Conservation (phyloP, 2,888 invertebrate genomes). For the Polia nebulosa region DNA sequence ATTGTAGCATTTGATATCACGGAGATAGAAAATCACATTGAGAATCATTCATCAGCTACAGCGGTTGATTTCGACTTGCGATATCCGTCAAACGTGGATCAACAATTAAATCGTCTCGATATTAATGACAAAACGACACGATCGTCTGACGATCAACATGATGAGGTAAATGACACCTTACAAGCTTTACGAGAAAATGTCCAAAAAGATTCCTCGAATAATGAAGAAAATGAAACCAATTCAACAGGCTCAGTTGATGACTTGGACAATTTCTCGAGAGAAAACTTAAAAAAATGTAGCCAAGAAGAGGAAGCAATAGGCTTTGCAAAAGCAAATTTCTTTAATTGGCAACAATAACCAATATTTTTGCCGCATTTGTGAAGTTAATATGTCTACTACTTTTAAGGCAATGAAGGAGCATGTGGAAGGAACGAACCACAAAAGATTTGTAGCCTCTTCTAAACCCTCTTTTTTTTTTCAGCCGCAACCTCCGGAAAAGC, state of each 20-base stretch:
- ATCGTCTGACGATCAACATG: background rate
- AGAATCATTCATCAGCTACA: slow-evolving; percentile 37
- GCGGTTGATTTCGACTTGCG: slow-evolving; percentile 27
- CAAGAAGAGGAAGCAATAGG: background rate
- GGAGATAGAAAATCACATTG: slow-evolving; percentile 63
- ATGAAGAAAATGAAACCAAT: background rate
- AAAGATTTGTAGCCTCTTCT: slow-evolving; percentile 40
- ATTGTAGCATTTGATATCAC: slow-evolving; percentile 55
- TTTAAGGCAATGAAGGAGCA: slow-evolving; percentile 48
- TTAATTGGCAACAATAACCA: slow-evolving; percentile 33
- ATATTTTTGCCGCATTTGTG: slow-evolving; percentile 58
- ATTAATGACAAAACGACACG: slow-evolving; percentile 44
- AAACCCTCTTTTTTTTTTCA: background rate
- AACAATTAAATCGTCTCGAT: slow-evolving; percentile 44
- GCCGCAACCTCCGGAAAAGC: background rate
- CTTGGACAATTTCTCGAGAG: background rate
- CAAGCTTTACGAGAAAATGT: background rate
- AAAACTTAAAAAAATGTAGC: background rate
- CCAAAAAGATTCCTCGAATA: background rate
- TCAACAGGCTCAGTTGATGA: background rate
- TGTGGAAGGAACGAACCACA: slow-evolving; percentile 67
- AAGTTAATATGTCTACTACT: slow-evolving; percentile 45
- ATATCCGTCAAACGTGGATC: slow-evolving; percentile 45
- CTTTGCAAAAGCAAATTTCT: slow-evolving; percentile 53
- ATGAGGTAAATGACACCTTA: background rate